phyloP scores from a whole-genome alignment of 2,888 invertebrate genomes.

The Melieria picta region DNA sequence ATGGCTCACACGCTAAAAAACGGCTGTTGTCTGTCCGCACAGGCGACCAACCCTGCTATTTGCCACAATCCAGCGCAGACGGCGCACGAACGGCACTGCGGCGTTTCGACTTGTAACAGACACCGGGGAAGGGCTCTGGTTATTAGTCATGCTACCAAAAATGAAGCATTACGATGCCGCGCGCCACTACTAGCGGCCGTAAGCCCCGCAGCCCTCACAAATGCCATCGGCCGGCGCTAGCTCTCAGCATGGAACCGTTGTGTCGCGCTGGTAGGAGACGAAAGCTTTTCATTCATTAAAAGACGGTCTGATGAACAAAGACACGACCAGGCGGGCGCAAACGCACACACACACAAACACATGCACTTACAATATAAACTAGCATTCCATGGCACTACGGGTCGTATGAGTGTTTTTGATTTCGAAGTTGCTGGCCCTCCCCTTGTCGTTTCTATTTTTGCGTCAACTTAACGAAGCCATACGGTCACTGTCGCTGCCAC shows the following conservation, averaged over 20 bases:
- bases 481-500: no score
- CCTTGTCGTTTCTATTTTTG: slow-evolving; percentile 1
- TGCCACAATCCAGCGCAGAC: no score
- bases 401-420: no score
- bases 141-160: slow-evolving; percentile 58
- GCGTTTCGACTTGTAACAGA: no score
- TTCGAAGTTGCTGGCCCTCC: no score
- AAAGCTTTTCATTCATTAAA: slow-evolving; percentile 62
- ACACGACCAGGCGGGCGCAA: no score
- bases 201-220: neutral
- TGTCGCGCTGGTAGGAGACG: slow-evolving; percentile 20
- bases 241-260: neutral
- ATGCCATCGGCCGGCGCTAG: neutral
- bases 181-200: neutral
- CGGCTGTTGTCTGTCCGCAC: neutral
- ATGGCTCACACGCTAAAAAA: neutral
- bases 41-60: neutral
- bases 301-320: slow-evolving; percentile 9
- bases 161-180: slow-evolving; percentile 53
- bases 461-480: neutral
- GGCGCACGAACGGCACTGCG: no score
- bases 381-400: no score
- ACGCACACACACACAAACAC: no score
- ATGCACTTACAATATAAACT: no score
- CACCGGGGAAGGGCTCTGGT: slow-evolving; percentile 21